A percentile compares a stretch with the other conserved stretches of the same genome.
Conservation (phyloP, 1,140 invertebrate species). For the Pinna nobilis region DNA sequence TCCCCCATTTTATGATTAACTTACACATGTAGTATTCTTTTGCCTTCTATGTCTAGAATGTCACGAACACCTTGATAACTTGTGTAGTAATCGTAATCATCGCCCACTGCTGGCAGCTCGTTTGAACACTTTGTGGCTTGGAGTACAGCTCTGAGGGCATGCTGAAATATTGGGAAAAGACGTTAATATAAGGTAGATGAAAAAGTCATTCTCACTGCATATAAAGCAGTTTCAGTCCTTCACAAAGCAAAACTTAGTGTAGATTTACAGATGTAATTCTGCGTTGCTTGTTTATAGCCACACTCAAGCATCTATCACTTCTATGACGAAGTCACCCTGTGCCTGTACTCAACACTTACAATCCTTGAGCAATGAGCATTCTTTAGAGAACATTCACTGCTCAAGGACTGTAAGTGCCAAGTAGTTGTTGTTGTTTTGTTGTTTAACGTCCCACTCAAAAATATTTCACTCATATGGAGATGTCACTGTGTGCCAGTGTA, state of each 20-base stretch:
- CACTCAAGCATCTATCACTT: not conserved
- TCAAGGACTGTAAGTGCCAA: too few relatives aligned
- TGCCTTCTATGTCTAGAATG: constrained; percentile 78
- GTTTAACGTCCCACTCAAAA: too few relatives aligned
- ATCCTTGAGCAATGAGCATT: too few relatives aligned
- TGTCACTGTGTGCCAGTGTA: too few relatives aligned
- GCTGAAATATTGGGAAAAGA: constrained; percentile 50
- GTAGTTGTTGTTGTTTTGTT: too few relatives aligned
- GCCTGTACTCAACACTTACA: too few relatives aligned
- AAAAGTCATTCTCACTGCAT: not conserved
- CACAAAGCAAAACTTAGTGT: not conserved
- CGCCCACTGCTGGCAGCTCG: constrained; percentile 79
- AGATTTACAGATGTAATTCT: too few relatives aligned
- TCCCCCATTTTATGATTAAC: too few relatives aligned
- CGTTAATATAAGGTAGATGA: not conserved
- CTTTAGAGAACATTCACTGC: too few relatives aligned
- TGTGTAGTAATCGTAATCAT: constrained; percentile 82
- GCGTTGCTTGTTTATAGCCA: too few relatives aligned
- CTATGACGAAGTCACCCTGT: too few relatives aligned
- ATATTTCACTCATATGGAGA: too few relatives aligned
- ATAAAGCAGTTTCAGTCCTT: not conserved
- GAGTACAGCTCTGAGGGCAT: constrained; percentile 74
- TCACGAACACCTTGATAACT: constrained; percentile 83
- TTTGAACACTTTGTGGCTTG: constrained; percentile 82
- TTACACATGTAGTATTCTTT: constrained; percentile 78